phyloP scores from a whole-genome alignment of 2,888 invertebrate genomes.

The Melinaea marsaeus region DNA sequence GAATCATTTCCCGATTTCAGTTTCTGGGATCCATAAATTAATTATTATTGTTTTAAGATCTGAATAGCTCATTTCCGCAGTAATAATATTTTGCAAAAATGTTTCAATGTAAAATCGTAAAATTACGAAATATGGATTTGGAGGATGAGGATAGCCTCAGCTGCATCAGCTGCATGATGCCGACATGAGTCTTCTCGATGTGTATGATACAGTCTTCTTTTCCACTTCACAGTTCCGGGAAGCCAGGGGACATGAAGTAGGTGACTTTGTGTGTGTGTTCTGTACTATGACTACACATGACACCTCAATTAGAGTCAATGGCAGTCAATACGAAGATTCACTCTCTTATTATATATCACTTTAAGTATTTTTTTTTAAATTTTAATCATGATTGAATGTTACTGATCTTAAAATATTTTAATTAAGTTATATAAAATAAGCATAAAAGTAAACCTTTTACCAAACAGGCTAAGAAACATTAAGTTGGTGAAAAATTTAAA shows the following conservation, averaged over 20 bases:
- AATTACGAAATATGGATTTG: conserved; percentile 81
- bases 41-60: not conserved
- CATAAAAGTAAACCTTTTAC: too few species aligned
- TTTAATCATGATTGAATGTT: too few species aligned
- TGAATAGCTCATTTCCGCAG: too few species aligned
- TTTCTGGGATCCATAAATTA: not conserved
- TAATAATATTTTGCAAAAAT: not conserved
- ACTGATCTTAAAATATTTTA: too few species aligned
- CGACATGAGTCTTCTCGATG: conserved; percentile 85
- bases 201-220: conserved; percentile 83
- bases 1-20: not conserved
- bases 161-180: conserved; percentile 84
- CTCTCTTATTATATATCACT: too few species aligned
- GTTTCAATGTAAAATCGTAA: conserved; percentile 82
- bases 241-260: conserved; percentile 89
- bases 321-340: too few species aligned
- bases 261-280: conserved; percentile 82
- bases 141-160: conserved; percentile 69
- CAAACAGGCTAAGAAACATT: too few species aligned
- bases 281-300: conserved; percentile 83
- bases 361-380: too few species aligned
- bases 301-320: conserved; percentile 79
- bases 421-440: too few species aligned
- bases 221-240: conserved; percentile 85
- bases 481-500: too few species aligned